Conservation (phyloP, 2,888 invertebrate genomes). For the Aphrophora alni region DNA sequence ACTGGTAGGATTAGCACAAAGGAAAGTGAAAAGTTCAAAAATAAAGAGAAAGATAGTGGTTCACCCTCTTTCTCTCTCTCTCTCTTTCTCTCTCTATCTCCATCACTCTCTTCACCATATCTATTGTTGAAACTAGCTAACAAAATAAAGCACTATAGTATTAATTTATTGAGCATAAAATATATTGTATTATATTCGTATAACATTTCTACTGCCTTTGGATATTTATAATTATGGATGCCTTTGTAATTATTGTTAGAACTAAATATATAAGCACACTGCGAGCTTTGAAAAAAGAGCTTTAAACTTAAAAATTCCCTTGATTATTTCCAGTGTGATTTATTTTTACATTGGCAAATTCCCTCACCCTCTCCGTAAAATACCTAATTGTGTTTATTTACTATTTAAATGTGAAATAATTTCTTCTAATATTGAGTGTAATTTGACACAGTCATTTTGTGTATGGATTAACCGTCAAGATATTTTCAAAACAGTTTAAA, state of each 20-base stretch:
- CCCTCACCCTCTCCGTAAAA: not conserved
- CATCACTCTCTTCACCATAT: conserved; percentile 29
- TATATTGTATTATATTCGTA: conserved; percentile 22
- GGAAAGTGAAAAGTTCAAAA: conserved; percentile 6
- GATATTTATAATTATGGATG: conserved; percentile 35
- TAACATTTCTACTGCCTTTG: conserved; percentile 37
- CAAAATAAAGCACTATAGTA: not conserved
- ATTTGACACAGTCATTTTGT: not conserved
- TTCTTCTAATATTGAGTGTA: not conserved
- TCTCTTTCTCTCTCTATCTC: conserved; percentile 10
- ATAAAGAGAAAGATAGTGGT: not conserved
- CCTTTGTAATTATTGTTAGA: conserved; percentile 25
- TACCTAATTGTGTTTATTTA: not conserved
- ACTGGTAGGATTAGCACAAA: conserved; percentile 20
- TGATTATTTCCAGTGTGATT: not conserved
- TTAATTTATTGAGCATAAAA: conserved; percentile 16
- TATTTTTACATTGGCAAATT: not conserved
- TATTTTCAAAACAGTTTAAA: not conserved
- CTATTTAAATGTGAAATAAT: not conserved
- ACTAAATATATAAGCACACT: not conserved
- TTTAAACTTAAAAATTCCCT: not conserved
- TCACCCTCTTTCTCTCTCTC: not conserved
- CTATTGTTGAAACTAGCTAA: not conserved
- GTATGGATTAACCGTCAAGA: not conserved
- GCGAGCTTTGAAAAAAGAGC: not conserved